Conservation (phyloP, 2,797 vertebrate genomes). For the Danio kyathit region DNA sequence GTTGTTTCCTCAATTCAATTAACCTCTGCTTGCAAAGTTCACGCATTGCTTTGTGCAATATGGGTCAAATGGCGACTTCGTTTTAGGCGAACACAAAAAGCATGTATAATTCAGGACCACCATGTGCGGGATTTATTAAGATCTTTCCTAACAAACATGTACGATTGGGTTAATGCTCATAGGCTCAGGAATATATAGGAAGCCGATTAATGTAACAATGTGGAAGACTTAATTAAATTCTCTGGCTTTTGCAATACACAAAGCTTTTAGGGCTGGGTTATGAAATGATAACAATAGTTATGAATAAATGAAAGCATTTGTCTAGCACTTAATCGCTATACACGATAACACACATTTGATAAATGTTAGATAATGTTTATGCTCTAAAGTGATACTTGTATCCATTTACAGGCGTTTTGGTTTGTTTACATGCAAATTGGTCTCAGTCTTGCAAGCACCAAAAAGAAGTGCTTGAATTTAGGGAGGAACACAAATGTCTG, state of each 20-base stretch:
- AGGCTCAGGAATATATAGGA: not conserved
- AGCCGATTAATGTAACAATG: not conserved
- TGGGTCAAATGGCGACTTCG: constrained; percentile 70
- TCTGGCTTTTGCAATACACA: not conserved
- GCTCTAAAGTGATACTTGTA: no score
- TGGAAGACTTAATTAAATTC: not conserved
- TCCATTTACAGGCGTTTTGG: no score
- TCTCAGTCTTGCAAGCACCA: no score
- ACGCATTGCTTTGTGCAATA: constrained; percentile 77
- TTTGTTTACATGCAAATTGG: no score
- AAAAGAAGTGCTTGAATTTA: no score
- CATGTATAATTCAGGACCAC: not conserved
- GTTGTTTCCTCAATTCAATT: constrained; percentile 80
- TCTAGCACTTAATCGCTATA: no score
- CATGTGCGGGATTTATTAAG: not conserved
- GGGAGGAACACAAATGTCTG: no score
- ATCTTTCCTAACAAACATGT: not conserved
- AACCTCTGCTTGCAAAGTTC: constrained; percentile 79
- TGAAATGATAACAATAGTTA: no score
- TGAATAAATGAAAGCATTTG: no score
- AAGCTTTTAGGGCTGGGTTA: not conserved
- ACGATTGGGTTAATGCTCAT: not conserved
- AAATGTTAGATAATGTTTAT: no score
- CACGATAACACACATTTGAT: no score
- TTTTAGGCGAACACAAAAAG: constrained; percentile 28